phyloP scores from a whole-genome alignment of 2,113 vertebrate genomes.

The Takifugu bimaculatus region DNA sequence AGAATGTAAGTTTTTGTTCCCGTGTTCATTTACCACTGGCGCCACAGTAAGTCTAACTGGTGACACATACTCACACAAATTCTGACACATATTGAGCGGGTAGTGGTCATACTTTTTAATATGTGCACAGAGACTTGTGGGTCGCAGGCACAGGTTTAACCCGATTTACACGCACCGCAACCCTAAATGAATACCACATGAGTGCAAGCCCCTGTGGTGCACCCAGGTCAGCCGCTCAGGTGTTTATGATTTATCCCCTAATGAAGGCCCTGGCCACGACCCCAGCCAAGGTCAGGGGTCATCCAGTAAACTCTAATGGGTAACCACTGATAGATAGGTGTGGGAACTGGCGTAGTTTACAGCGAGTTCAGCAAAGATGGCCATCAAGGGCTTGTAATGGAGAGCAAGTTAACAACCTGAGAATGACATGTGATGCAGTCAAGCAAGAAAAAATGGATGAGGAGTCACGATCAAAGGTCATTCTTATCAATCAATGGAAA shows the following conservation, averaged over 20 bases:
- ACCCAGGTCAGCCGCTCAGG: slow-evolving; percentile 65
- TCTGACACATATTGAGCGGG: slow-evolving; percentile 37
- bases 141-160: slow-evolving; percentile 71
- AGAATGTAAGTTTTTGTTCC: not conserved
- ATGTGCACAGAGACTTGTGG: slow-evolving; percentile 62
- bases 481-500: not conserved
- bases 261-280: slow-evolving; percentile 68
- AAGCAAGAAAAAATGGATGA: not conserved
- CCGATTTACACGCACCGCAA: slow-evolving; percentile 61
- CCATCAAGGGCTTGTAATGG: slow-evolving; percentile 5
- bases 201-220: slow-evolving; percentile 31
- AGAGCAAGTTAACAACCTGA: slow-evolving; percentile 8
- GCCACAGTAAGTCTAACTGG: slow-evolving; percentile 26
- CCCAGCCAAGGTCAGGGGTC: slow-evolving; percentile 57
- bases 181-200: slow-evolving; percentile 72
- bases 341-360: slow-evolving; percentile 58
- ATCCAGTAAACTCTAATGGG: slow-evolving; percentile 65
- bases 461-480: not conserved
- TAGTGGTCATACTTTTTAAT: slow-evolving; percentile 68
- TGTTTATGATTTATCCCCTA: slow-evolving; percentile 74
- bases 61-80: slow-evolving; percentile 19
- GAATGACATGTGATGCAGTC: not conserved
- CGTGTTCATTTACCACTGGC: slow-evolving; percentile 21
- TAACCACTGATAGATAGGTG: slow-evolving; percentile 57
- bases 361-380: slow-evolving; percentile 11